Conservation (phyloP, 1,140 invertebrate species). For the Danaus plexippus region DNA sequence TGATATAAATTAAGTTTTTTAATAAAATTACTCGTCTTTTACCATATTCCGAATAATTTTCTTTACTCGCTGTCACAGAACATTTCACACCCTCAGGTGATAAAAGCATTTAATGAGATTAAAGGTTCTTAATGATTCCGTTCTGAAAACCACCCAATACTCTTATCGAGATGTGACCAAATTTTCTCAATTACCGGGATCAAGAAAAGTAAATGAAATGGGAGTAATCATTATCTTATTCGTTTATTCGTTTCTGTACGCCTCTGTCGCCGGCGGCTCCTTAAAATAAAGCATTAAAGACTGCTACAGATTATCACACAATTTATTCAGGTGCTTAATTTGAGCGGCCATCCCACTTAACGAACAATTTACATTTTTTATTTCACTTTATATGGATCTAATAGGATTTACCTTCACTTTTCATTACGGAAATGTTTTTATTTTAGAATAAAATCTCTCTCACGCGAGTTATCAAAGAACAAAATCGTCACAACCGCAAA, state of each 20-base stretch:
- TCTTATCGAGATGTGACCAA: slow-evolving; percentile 57
- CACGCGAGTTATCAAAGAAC: too few species aligned
- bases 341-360: slow-evolving; percentile 61
- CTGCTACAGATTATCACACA: slow-evolving; percentile 67
- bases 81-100: slow-evolving; percentile 58
- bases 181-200: slow-evolving; percentile 68
- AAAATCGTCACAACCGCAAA: too few species aligned
- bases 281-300: slow-evolving; percentile 65
- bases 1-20: too few species aligned
- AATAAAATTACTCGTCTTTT: too few species aligned
- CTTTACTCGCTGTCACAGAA: slow-evolving; percentile 22
- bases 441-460: background rate
- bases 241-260: slow-evolving; percentile 50
- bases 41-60: too few species aligned
- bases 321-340: slow-evolving; percentile 72
- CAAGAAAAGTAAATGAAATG: slow-evolving; percentile 67
- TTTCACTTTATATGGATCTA: slow-evolving; percentile 55
- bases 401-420: slow-evolving; percentile 53
- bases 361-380: slow-evolving; percentile 62
- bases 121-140: slow-evolving; percentile 50
- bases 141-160: slow-evolving; percentile 47
- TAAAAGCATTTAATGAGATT: slow-evolving; percentile 61
- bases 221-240: slow-evolving; percentile 67
- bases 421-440: slow-evolving; percentile 26
- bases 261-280: slow-evolving; percentile 41